Base-by-base conservation (phyloP, 2,113 vertebrate species). In the Leptobrachium leishanense region DNA sequence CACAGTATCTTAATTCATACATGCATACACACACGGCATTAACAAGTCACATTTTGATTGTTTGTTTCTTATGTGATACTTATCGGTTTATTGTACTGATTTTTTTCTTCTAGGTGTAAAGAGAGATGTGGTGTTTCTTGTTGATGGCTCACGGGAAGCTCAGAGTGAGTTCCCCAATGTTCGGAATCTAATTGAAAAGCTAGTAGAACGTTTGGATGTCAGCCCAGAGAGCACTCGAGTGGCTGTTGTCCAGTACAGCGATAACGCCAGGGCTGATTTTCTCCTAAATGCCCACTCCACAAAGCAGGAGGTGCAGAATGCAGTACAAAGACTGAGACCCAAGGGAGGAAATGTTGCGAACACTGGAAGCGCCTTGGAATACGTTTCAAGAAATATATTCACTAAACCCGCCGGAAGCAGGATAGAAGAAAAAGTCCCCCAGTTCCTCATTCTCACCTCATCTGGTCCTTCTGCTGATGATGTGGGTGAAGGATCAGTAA, bases 211-310 rank as follows among this genome's bases (percentile, higher is more conserved):
- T 70, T 81, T 99, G 84, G 95, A 98, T 0, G 92, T 99, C 70
- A 95, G 94, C 80, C 83, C 95, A 0, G 92, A 98, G 72, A 89
- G 86, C 12, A 96, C 96, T 15, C 76, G 98, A 79, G 82, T 98
- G 64, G 94, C 96, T 0, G 95, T 98, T 69, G 93, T 98, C 55
- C 98, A 98, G 86, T 98, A 97, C 90, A 96, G 96, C 0, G 95
- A 97, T 6, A 92, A 94, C 0, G 83, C 95, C 11, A 92, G 82
- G 0, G 80, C 89, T 69, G 97, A 97, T 76, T 99, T 99, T 76
- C 88, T 87, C 57, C 89, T 98, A 20, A 98, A 98, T 0, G 89
- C 91, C 6, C 85, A 92, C 82, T 92, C 95, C 70, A 95, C 93
- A 63, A 96, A 94, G 84, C 92, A 94, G 0, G 98, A 98, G 63